Evolutionary conservation across 2,797 vertebrate genomes (phyloP).

Genomic region (Avahi laniger): DNA sequence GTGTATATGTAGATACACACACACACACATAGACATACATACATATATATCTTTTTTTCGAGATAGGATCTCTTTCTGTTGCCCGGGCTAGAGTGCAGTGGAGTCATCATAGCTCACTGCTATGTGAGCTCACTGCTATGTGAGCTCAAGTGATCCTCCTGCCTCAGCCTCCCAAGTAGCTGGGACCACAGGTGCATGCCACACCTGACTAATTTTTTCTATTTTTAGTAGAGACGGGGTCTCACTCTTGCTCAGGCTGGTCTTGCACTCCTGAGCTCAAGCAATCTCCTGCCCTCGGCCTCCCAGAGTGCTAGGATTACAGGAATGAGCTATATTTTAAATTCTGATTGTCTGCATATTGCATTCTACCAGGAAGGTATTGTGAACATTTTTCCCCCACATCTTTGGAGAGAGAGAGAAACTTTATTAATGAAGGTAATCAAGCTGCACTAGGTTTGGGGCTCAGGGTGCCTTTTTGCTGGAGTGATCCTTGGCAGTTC

Average conservation of each 20-base stretch:
- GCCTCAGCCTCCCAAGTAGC: background rate
- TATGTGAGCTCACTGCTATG: too few relatives aligned
- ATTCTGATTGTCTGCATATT: background rate
- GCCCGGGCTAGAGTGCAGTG: background rate
- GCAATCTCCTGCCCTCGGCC: background rate
- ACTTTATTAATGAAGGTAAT: background rate
- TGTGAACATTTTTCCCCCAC: background rate
- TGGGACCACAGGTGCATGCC: background rate
- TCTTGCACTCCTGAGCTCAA: background rate
- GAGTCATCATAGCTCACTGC: background rate
- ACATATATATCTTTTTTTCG: background rate
- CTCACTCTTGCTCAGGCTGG: background rate
- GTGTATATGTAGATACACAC: too few relatives aligned
- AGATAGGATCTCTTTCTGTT: background rate
- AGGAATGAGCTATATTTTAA: background rate
- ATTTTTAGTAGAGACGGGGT: background rate
- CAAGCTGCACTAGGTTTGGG: background rate
- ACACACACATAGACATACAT: too few relatives aligned
- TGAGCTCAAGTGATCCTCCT: background rate
- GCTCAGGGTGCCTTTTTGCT: background rate
- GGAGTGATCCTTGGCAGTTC: background rate
- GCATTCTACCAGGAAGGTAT: background rate
- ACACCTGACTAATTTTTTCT: background rate
- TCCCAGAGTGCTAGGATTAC: background rate
- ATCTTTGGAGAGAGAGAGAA: background rate